A percentile compares a stretch with the other conserved stretches of the same genome.
These are phyloP conservation scores for Typhlichthys subterraneus DNA, from an alignment of 2,797 vertebrate genomes.

Conservation along the genomic window DNA sequence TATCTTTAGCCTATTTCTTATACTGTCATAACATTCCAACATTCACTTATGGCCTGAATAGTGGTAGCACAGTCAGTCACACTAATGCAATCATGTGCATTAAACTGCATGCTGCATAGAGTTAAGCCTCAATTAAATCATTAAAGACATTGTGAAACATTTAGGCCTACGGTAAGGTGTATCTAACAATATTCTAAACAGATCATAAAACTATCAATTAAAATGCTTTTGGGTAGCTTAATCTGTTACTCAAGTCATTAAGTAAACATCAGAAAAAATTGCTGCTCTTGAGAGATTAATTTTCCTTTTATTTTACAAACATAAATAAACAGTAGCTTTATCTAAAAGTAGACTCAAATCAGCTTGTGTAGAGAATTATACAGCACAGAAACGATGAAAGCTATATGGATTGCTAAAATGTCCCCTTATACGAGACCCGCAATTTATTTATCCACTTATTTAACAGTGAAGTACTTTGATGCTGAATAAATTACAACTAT, in stretches of 20 bases:
- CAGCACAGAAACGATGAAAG: conserved; percentile 28
- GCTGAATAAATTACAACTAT: too few species aligned
- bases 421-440: conserved; percentile 19
- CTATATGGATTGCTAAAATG: conserved; percentile 47
- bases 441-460: conserved; percentile 26
- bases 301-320: conserved; percentile 23
- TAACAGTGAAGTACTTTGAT: conserved; percentile 34
- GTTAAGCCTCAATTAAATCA: conserved; percentile 13
- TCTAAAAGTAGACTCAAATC: conserved; percentile 22
- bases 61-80: too few species aligned
- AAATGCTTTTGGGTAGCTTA: conserved; percentile 26
- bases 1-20: too few species aligned
- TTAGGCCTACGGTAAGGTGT: conserved; percentile 3
- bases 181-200: conserved; percentile 21
- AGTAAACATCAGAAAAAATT: conserved; percentile 29
- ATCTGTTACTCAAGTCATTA: conserved; percentile 27
- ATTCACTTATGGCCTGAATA: too few species aligned
- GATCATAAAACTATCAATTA: conserved; percentile 24
- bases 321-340: conserved; percentile 33
- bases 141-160: conserved; percentile 34
- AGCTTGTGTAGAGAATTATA: conserved; percentile 42
- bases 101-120: conserved; percentile 17
- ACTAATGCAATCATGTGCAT: neutral
- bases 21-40: too few species aligned
- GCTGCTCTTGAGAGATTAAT: conserved; percentile 26